Evolutionary conservation across 2,113 vertebrate genomes (phyloP).

Genomic region (Thermophis baileyi): DNA sequence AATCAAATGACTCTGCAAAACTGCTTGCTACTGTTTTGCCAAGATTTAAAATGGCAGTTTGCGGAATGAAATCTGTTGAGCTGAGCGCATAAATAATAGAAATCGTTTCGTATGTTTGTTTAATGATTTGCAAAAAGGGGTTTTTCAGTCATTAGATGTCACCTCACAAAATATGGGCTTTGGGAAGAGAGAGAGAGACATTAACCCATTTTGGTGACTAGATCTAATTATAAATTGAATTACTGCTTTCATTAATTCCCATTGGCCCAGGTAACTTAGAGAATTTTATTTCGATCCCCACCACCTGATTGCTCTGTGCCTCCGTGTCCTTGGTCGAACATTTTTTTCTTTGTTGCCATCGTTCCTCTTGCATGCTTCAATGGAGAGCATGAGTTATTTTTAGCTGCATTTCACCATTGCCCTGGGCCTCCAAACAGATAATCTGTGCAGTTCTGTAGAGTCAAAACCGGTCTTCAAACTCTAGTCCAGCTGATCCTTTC

Average conservation of each 20-base stretch:
- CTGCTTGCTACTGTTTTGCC: not conserved
- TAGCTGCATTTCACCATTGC: not conserved
- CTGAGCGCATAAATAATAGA: not conserved
- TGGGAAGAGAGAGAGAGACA: not conserved
- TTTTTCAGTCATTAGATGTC: not conserved
- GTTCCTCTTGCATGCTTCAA: not conserved
- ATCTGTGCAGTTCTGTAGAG: not conserved
- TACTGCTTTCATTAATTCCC: not conserved
- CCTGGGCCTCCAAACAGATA: not conserved
- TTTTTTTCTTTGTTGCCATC: not conserved
- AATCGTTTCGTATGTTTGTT: not conserved
- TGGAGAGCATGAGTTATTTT: slow-evolving; percentile 8
- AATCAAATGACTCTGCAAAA: not conserved
- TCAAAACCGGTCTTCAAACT: not conserved
- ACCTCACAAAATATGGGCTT: not conserved
- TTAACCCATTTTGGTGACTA: not conserved
- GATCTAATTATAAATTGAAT: not conserved
- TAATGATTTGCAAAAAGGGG: not conserved
- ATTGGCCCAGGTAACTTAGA: not conserved
- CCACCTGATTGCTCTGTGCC: not conserved
- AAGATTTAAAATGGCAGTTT: not conserved
- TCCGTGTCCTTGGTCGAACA: not conserved
- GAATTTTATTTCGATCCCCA: not conserved
- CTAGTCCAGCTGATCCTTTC: not conserved
- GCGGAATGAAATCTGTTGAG: not conserved